Base-by-base conservation (phyloP, 1,140 invertebrate species). In the Panagrolaimus sp. region DNA sequence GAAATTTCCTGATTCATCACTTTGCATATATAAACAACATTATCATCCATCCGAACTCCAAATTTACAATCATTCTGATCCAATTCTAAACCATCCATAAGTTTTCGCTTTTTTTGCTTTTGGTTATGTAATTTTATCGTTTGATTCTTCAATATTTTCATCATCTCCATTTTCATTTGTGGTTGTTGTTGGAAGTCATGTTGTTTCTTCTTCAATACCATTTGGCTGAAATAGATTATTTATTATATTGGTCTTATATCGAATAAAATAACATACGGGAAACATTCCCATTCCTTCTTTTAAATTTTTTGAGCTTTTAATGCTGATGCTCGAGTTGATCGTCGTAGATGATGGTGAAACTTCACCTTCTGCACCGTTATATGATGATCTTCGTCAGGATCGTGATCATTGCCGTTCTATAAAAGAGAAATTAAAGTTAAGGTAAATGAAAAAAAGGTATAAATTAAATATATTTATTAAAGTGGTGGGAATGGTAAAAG, bases 1-100 rank as follows among this genome's bases (percentile, higher is more conserved):
- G 78, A 80, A 48, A 82, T 74, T 55, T 80, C 78, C n/a, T n/a
- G n/a, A 69, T 78, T 82, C 48, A 81, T 80, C 43, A 80, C 79
- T 2, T 78, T 72, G 77, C 82, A 71, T 43, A 80, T 64, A 21
- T 81, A 76, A 12, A 72, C 78, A 38, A 76, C 69, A 1, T 77
- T 28, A 28, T 76, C 47, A 43, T 73, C 74, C 46, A 81, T 32
- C 8, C 70, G 78, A 52, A 79, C 81, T 7, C 76, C 79, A 63
- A 79, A 79, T 47, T 77, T 71, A 63, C 76, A 79, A 48, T 81
- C 74, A 58, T 74, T 76, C 55, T 79, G 78, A 65, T 79, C 78
- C 9, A 79, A 70, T 5, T 71, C 38, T 3, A 47, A 24, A 2
- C 63, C 71, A 24, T 72, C 67, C 12, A 58, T 64, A 2, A 79